Evolutionary conservation across 2,113 vertebrate species (phyloP).

Genomic region (Muscicapa adusta): DNA sequence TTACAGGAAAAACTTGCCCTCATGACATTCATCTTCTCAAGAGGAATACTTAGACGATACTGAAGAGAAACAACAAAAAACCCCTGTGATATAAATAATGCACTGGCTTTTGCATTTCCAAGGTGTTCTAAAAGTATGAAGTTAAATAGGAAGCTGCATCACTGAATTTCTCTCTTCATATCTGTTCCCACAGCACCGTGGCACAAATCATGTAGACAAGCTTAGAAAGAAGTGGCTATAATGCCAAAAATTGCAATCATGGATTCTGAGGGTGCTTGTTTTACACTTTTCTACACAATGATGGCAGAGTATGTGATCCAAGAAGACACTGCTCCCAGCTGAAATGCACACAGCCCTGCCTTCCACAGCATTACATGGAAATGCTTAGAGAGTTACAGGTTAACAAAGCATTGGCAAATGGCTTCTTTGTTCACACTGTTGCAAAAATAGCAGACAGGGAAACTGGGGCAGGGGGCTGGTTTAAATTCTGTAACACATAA

Average conservation of each 20-base stretch:
- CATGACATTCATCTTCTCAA: neutral
- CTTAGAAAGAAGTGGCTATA: conserved; percentile 10
- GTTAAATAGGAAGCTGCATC: neutral
- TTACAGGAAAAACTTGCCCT: conserved; percentile 22
- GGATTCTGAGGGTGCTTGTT: conserved; percentile 57
- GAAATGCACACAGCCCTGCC: neutral
- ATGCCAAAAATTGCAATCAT: conserved; percentile 4
- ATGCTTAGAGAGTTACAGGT: conserved; percentile 44
- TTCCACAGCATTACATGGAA: neutral
- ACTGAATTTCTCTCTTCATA: neutral
- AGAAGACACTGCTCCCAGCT: conserved; percentile 54
- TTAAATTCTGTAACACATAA: conserved; percentile 29
- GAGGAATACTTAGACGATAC: neutral
- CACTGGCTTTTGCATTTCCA: neutral
- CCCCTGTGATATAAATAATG: neutral
- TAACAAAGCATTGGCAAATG: conserved; percentile 57
- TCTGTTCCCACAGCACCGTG: neutral
- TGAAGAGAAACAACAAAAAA: conserved; percentile 21
- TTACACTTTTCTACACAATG: conserved; percentile 63
- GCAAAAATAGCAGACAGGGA: neutral
- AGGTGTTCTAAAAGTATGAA: neutral
- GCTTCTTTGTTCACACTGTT: conserved; percentile 48
- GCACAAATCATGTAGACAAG: conserved; percentile 46
- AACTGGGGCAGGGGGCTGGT: neutral
- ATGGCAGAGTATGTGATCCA: conserved; percentile 40